These are phyloP conservation scores for Typhlichthys eigenmanni DNA, from an alignment of 2,797 vertebrate genomes.

Conservation along the genomic window DNA sequence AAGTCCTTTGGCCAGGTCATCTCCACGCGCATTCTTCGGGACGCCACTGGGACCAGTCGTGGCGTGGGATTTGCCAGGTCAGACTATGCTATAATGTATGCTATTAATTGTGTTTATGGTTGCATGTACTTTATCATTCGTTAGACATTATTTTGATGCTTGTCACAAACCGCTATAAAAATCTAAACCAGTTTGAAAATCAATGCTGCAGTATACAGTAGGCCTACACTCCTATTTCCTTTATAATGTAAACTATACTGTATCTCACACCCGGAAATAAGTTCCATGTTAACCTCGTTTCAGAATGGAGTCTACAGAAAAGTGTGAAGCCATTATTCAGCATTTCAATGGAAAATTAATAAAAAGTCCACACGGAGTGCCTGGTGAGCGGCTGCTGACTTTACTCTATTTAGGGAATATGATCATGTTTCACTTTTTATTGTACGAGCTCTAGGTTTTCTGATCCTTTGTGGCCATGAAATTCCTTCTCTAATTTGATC, in stretches of 20 bases:
- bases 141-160: too few species aligned
- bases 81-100: slow-evolving; percentile 5
- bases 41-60: slow-evolving; percentile 89
- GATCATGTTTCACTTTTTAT: slow-evolving; percentile 42
- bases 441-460: slow-evolving; percentile 35
- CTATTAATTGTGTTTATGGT: too few species aligned
- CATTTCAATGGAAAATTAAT: slow-evolving; percentile 98
- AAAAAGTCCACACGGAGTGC: slow-evolving; percentile 91
- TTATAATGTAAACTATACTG: slow-evolving; percentile 7
- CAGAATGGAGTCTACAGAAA: slow-evolving; percentile 98
- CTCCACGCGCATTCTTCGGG: slow-evolving; percentile 87
- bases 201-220: too few species aligned
- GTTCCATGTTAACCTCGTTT: slow-evolving; percentile 29
- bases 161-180: too few species aligned
- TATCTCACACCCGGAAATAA: background rate
- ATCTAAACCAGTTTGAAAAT: too few species aligned
- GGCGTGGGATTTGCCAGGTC: slow-evolving; percentile 95
- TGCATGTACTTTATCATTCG: too few species aligned
- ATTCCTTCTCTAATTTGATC: slow-evolving; percentile 34
- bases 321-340: slow-evolving; percentile 95
- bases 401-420: slow-evolving; percentile 33
- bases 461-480: slow-evolving; percentile 35
- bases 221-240: too few species aligned
- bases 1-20: slow-evolving; percentile 96
- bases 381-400: slow-evolving; percentile 75